phyloP scores from a whole-genome alignment of 2,797 vertebrate species.

The Acrocephalus scirpaceus region DNA sequence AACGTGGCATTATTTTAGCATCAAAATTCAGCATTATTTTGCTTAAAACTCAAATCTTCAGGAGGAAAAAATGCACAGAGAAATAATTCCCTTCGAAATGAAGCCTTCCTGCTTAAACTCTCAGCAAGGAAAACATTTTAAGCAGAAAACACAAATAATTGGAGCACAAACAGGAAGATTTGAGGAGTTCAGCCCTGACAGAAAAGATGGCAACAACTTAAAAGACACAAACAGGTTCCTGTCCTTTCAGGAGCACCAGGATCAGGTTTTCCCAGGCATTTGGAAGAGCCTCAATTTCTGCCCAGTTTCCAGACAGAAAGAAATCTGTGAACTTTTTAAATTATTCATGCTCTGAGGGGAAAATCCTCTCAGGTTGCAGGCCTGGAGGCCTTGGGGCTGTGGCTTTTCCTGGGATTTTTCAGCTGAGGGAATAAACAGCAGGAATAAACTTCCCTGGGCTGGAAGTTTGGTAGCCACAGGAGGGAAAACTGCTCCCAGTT shows the following conservation, averaged over 20 bases:
- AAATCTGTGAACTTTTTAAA: slow-evolving; percentile 50
- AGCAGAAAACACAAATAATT: not conserved
- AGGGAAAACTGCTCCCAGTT: not conserved
- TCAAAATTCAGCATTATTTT: not conserved
- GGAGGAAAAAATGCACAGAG: not conserved
- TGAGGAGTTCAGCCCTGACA: not conserved
- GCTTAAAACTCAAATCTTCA: not conserved
- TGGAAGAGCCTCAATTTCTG: not conserved
- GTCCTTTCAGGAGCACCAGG: not conserved
- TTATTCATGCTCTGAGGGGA: slow-evolving; percentile 43
- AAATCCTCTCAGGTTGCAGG: slow-evolving; percentile 40
- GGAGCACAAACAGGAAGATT: not conserved
- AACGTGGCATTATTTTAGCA: not conserved
- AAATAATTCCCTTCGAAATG: not conserved
- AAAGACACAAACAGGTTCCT: slow-evolving; percentile 28
- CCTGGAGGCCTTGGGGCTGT: not conserved
- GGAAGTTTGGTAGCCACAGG: not conserved
- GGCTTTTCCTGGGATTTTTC: not conserved
- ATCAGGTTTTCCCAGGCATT: slow-evolving; percentile 24
- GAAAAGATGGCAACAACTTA: not conserved
- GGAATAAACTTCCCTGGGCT: not conserved
- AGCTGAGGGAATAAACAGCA: not conserved
- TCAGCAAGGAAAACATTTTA: not conserved
- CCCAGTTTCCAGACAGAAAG: slow-evolving; percentile 37
- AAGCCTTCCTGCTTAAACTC: not conserved